Evolutionary conservation across 2,113 vertebrate species (phyloP).

Genomic region (Pseudonaja textilis): DNA sequence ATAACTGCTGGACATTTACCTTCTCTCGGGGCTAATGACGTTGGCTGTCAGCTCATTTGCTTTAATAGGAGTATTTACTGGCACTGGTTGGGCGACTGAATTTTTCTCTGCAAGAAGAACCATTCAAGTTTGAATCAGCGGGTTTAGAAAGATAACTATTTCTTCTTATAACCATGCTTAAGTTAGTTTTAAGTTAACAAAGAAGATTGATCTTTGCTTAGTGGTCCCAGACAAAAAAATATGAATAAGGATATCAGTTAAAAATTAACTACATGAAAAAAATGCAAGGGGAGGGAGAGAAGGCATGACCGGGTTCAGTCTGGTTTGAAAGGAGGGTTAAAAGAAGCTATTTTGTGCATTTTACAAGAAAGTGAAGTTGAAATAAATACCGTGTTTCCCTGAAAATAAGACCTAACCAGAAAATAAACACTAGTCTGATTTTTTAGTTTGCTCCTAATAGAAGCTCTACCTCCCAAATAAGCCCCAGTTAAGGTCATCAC

Average conservation of each 20-base stretch:
- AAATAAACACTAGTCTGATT: no score
- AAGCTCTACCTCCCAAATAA: no score
- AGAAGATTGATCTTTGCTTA: neutral
- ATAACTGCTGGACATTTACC: conserved; percentile 69
- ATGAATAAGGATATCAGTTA: neutral
- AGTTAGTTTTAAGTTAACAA: neutral
- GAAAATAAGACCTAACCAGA: no score
- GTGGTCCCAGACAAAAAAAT: neutral
- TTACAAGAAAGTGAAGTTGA: neutral
- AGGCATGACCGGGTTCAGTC: neutral
- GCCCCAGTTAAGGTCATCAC: no score
- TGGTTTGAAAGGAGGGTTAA: neutral
- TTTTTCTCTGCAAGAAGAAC: conserved; percentile 63
- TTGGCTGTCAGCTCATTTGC: conserved; percentile 61
- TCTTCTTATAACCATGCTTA: neutral
- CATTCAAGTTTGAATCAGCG: conserved; percentile 14
- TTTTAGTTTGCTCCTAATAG: no score
- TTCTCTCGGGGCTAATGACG: conserved; percentile 81
- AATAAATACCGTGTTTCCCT: neutral
- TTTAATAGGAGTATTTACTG: conserved; percentile 49
- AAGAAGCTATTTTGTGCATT: neutral
- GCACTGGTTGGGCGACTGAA: conserved; percentile 64
- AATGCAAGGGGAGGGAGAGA: neutral
- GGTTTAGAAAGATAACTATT: neutral
- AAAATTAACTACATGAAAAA: neutral